These are phyloP conservation scores for Camponotus pennsylvanicus DNA, from an alignment of 1,140 invertebrate genomes.

Conservation along the genomic window DNA sequence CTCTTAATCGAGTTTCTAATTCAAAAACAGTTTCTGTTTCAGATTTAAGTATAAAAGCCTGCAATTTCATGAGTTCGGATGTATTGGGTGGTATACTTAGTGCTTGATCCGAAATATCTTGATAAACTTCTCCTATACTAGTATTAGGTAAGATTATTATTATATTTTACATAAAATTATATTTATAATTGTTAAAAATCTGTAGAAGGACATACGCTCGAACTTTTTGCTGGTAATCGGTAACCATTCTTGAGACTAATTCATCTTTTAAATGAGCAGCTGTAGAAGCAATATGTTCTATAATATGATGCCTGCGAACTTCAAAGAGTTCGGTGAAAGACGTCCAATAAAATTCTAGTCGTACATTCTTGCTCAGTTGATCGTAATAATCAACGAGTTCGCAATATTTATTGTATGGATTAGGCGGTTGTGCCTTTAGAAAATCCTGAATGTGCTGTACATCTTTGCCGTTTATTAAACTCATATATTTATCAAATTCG, in stretches of 20 bases:
- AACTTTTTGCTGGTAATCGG: slow-evolving; percentile 92
- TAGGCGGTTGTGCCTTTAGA: slow-evolving; percentile 87
- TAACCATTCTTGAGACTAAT: slow-evolving; percentile 91
- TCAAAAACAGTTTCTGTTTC: slow-evolving; percentile 90
- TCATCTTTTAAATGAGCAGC: slow-evolving; percentile 91
- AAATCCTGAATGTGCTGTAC: slow-evolving; percentile 90
- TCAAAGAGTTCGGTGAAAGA: slow-evolving; percentile 94
- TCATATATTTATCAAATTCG: slow-evolving; percentile 94
- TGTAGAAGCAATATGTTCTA: slow-evolving; percentile 89
- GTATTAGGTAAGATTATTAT: slow-evolving; percentile 6
- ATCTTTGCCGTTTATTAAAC: slow-evolving; percentile 92
- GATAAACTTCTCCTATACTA: slow-evolving; percentile 95
- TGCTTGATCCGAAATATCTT: slow-evolving; percentile 92
- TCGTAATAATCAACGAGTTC: slow-evolving; percentile 89
- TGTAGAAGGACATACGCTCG: slow-evolving; percentile 89
- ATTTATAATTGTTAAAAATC: not conserved
- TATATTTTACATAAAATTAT: not conserved
- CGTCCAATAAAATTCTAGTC: slow-evolving; percentile 89
- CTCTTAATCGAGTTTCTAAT: slow-evolving; percentile 91
- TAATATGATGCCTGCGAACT: slow-evolving; percentile 93
- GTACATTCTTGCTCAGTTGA: slow-evolving; percentile 88
- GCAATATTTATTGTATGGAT: slow-evolving; percentile 90
- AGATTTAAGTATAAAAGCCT: slow-evolving; percentile 91
- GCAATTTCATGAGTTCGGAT: slow-evolving; percentile 93
- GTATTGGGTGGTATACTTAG: slow-evolving; percentile 94